Conservation (phyloP, 2,888 invertebrate genomes). For the Tetragonisca angustula region DNA sequence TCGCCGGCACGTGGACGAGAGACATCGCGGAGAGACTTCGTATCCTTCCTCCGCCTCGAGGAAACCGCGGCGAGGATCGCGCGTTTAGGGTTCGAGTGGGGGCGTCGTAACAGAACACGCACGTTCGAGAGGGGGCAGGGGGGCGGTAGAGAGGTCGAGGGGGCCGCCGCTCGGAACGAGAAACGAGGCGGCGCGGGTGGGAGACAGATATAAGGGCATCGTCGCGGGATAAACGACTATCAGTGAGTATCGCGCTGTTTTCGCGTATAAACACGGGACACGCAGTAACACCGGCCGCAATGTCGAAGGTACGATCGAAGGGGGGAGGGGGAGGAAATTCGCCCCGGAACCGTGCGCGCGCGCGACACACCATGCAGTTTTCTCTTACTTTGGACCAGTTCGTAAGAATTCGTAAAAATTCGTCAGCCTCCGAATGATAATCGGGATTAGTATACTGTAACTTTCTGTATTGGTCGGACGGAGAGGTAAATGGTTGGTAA, state of each 20-base stretch:
- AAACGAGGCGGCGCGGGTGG: conserved; percentile 74
- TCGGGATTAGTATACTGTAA: not conserved
- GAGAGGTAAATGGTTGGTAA: no score
- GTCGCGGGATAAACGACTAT: conserved; percentile 81
- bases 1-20: conserved; percentile 47
- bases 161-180: conserved; percentile 72
- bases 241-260: conserved; percentile 81
- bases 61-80: not conserved
- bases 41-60: conserved; percentile 17
- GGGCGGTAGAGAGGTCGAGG: conserved; percentile 25
- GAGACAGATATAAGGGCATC: conserved; percentile 83
- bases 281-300: conserved; percentile 67
- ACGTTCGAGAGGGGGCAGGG: conserved; percentile 29
- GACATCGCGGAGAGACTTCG: not conserved
- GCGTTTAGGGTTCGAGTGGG: conserved; percentile 10
- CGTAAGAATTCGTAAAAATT: not conserved
- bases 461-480: not conserved
- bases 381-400: not conserved
- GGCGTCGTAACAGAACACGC: not conserved
- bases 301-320: conserved; percentile 77
- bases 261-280: conserved; percentile 65
- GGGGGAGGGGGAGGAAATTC: not conserved
- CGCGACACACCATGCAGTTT: conserved; percentile 1
- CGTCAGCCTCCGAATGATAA: not conserved
- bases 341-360: conserved; percentile 37